These are phyloP conservation scores for Sinella curviseta DNA, from an alignment of 1,140 invertebrate genomes.

Conservation along the genomic window DNA sequence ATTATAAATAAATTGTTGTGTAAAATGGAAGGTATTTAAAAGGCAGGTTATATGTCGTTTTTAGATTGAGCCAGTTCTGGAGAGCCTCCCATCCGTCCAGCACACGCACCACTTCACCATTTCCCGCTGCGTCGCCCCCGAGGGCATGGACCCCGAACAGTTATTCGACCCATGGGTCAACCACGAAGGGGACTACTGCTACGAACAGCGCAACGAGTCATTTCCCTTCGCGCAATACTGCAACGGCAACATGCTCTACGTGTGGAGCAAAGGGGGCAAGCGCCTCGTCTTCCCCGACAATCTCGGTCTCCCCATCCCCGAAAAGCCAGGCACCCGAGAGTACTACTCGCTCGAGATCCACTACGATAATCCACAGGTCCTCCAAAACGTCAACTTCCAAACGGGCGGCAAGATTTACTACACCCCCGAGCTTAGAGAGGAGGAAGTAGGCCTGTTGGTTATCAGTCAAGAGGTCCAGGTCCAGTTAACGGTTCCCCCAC, in stretches of 20 bases:
- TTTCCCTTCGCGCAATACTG: neutral
- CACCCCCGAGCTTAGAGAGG: neutral
- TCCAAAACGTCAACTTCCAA: too few relatives aligned
- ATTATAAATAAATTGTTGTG: neutral
- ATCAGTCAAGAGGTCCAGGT: neutral
- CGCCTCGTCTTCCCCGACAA: constrained; percentile 33
- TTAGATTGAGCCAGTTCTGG: constrained; percentile 30
- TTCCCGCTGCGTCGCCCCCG: neutral
- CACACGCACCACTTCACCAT: constrained; percentile 40
- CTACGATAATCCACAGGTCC: constrained; percentile 41
- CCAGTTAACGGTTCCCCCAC: constrained; percentile 1
- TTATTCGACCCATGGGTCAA: neutral
- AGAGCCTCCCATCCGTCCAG: neutral
- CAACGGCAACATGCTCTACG: constrained; percentile 23
- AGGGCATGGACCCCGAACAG: neutral
- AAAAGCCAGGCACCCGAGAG: constrained; percentile 30
- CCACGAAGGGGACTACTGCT: too few relatives aligned
- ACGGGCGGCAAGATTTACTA: too few relatives aligned
- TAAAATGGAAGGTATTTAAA: neutral
- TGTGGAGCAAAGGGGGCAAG: constrained; percentile 35
- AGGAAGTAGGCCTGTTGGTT: constrained; percentile 9
- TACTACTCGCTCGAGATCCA: constrained; percentile 39
- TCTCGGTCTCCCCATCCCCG: constrained; percentile 31
- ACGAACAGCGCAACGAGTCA: neutral
- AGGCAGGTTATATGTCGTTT: neutral